Conservation (phyloP, 1,140 invertebrate species). For the Antheraea mylitta region DNA sequence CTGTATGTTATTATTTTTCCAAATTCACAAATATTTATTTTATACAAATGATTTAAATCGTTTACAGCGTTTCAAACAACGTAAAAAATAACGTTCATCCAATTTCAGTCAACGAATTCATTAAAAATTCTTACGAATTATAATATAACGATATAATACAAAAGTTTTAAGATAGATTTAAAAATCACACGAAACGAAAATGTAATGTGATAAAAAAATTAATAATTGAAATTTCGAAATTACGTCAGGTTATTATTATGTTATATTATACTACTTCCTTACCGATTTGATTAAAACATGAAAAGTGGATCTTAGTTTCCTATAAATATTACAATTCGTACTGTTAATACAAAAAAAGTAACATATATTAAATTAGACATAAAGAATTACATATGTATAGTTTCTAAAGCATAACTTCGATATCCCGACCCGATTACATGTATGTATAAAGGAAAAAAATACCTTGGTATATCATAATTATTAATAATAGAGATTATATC, state of each 20-base stretch:
- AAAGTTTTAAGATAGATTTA: not conserved
- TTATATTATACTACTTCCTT: not conserved
- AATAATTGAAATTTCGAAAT: not conserved
- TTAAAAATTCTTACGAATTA: not conserved
- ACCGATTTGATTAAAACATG: too few species aligned
- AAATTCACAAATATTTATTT: not conserved
- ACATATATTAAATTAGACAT: too few species aligned
- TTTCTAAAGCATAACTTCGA: not conserved
- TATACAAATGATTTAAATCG: not conserved
- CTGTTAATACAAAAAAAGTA: too few species aligned
- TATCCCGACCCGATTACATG: not conserved
- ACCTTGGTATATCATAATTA: not conserved
- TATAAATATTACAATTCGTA: too few species aligned
- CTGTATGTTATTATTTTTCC: not conserved
- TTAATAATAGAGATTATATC: slow-evolving; percentile 2
- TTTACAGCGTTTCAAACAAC: not conserved
- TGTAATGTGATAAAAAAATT: not conserved
- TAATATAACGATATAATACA: not conserved
- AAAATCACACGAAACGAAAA: not conserved
- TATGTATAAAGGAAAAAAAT: not conserved
- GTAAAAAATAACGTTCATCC: not conserved
- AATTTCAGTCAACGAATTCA: not conserved
- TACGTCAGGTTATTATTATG: not conserved
- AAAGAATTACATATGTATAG: too few species aligned
- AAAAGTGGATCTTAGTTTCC: too few species aligned